These are phyloP conservation scores for Eonycteris spelaea DNA, from an alignment of 2,113 vertebrate species.

Conservation along the genomic window DNA sequence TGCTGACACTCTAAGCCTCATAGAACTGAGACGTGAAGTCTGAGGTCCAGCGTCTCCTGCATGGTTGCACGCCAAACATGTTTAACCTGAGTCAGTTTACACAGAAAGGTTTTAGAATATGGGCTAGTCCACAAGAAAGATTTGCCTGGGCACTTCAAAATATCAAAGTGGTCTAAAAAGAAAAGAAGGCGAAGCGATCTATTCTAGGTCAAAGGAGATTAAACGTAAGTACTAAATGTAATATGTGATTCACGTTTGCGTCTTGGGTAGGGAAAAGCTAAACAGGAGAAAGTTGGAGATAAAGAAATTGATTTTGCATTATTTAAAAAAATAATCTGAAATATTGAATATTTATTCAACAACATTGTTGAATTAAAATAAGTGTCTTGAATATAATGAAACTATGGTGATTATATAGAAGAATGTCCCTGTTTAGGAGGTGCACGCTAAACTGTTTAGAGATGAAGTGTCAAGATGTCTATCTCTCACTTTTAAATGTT, in stretches of 20 bases:
- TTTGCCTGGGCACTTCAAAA: not conserved
- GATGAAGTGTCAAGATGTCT: not conserved
- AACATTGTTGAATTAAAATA: not conserved
- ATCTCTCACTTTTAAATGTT: not conserved
- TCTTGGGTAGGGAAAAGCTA: not conserved
- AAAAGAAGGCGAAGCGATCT: not conserved
- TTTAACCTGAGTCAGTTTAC: not conserved
- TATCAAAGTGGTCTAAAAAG: not conserved
- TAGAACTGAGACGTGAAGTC: not conserved
- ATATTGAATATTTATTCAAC: not conserved
- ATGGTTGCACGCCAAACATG: not conserved
- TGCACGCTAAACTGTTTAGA: not conserved
- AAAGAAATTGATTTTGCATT: not conserved
- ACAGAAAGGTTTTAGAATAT: not conserved
- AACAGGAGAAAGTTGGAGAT: not conserved
- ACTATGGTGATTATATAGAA: not conserved
- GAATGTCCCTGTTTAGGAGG: not conserved
- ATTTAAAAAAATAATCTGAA: not conserved
- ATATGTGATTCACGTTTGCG: not conserved
- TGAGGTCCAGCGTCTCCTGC: not conserved
- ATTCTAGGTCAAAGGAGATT: not conserved
- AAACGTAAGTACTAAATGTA: not conserved
- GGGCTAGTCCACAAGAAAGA: not conserved
- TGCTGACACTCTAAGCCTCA: not conserved
- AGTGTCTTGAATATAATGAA: not conserved